These are phyloP conservation scores for Leptinotarsa rubiginosa DNA, from an alignment of 2,888 invertebrate species.

Conservation along the genomic window DNA sequence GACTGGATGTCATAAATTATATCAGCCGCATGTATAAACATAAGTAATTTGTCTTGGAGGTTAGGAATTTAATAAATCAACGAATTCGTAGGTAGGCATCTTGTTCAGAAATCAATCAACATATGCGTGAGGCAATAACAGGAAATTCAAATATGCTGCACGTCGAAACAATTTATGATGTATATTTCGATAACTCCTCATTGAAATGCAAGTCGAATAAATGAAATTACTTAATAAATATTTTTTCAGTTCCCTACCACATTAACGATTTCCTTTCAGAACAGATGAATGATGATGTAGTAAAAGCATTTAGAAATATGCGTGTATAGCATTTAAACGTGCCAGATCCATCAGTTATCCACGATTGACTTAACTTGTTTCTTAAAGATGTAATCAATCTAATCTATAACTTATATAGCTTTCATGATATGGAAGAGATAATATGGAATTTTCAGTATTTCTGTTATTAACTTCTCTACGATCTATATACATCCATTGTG, in stretches of 20 bases:
- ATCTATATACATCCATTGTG: too few relatives aligned
- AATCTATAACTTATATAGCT: conserved; percentile 2
- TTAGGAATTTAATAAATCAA: too few relatives aligned
- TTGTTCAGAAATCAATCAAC: too few relatives aligned
- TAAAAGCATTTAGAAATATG: conserved; percentile 2
- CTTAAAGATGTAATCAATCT: conserved; percentile 1
- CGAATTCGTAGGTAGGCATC: too few relatives aligned
- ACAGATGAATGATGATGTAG: conserved; percentile 3
- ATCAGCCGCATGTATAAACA: too few relatives aligned
- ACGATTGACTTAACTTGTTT: neutral
- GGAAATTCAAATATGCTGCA: neutral
- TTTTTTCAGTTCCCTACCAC: neutral
- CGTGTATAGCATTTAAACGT: neutral
- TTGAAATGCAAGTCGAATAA: neutral
- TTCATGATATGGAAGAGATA: neutral
- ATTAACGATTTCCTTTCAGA: neutral
- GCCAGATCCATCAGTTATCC: conserved; percentile 6
- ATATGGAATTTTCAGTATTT: neutral
- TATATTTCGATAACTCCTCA: neutral
- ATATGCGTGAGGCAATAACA: neutral
- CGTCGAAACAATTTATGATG: neutral
- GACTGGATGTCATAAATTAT: too few relatives aligned
- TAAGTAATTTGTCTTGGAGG: too few relatives aligned
- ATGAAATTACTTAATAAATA: neutral
- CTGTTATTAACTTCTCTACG: too few relatives aligned